A percentile compares a stretch with the other conserved stretches of the same genome.
Evolutionary conservation across 2,888 invertebrate species (phyloP).

Genomic region (Megamerina dolium): DNA sequence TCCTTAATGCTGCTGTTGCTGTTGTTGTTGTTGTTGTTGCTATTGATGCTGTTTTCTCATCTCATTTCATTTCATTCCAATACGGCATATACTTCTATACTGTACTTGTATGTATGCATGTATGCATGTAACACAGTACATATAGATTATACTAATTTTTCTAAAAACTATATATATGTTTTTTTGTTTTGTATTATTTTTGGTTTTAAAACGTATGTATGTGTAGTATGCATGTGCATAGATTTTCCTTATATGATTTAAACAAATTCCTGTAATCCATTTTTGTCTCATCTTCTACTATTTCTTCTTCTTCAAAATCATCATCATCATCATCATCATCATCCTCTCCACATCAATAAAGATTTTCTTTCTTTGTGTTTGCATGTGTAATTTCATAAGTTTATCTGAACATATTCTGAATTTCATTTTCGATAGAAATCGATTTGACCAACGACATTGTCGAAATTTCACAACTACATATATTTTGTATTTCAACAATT

Average conservation of each 20-base stretch:
- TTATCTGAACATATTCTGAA: too few relatives aligned
- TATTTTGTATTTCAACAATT: too few relatives aligned
- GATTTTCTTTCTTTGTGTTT: neutral
- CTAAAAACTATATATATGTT: neutral
- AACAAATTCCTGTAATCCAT: slow-evolving; percentile 43
- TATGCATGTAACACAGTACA: too few relatives aligned
- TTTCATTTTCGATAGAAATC: too few relatives aligned
- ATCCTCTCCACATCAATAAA: slow-evolving; percentile 4
- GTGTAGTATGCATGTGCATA: neutral
- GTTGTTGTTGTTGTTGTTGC: too few relatives aligned
- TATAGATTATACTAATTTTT: too few relatives aligned
- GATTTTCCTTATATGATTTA: slow-evolving; percentile 15
- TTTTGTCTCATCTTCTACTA: slow-evolving; percentile 18
- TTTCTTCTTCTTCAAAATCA: neutral
- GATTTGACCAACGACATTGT: too few relatives aligned
- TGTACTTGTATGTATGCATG: too few relatives aligned
- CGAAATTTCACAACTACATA: too few relatives aligned
- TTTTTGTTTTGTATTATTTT: neutral
- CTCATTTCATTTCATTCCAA: slow-evolving; percentile 1
- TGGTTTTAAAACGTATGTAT: slow-evolving; percentile 1
- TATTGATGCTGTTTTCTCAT: neutral
- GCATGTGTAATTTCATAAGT: too few relatives aligned
- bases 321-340: neutral
- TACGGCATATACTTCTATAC: too few relatives aligned
- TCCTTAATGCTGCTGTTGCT: too few relatives aligned